phyloP scores from a whole-genome alignment of 2,888 invertebrate species.

The Eristalinus aeneus region DNA sequence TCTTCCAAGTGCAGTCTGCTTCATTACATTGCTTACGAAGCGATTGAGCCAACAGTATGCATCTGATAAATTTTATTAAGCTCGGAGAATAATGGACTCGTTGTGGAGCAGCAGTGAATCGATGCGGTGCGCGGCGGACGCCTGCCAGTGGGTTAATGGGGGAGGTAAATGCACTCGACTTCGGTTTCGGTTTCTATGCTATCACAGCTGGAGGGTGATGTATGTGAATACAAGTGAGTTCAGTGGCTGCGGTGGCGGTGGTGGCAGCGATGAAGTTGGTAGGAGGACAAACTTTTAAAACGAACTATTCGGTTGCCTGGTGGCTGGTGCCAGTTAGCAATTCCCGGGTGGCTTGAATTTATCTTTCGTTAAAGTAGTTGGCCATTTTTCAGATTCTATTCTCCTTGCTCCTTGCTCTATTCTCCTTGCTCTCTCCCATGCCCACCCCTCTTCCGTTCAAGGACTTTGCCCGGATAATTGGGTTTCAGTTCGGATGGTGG shows the following conservation, averaged over 20 bases:
- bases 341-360: neutral
- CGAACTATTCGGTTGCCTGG: neutral
- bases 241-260: no score
- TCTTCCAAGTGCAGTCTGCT: slow-evolving; percentile 2
- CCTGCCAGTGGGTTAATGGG: neutral
- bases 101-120: neutral
- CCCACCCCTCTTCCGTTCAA: neutral
- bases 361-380: neutral
- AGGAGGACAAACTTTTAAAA: neutral
- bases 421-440: neutral
- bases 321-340: neutral
- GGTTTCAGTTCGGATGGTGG: slow-evolving; percentile 33
- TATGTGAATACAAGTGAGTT: neutral
- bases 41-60: slow-evolving; percentile 1
- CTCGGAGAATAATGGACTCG: neutral
- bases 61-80: slow-evolving; percentile 5
- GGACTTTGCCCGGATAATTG: slow-evolving; percentile 47
- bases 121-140: neutral
- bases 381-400: neutral
- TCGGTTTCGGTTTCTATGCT: neutral
- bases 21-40: neutral
- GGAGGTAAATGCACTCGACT: neutral
- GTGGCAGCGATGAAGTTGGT: no score
- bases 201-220: neutral
- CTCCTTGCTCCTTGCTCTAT: neutral